Conservation (phyloP, 2,888 invertebrate species). For the Cynaeus angustus region DNA sequence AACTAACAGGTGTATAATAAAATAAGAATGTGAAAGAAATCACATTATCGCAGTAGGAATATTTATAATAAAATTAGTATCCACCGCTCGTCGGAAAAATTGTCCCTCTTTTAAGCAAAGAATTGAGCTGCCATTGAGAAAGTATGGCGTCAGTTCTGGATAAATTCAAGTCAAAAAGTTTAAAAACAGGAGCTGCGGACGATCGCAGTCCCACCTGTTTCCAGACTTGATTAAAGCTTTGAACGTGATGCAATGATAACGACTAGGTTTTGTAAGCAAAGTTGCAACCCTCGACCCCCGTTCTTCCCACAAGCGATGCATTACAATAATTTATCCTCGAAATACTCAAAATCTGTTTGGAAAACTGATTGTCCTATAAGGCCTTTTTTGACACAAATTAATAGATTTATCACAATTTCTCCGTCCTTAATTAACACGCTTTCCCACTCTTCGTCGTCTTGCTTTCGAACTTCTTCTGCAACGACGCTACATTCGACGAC, state of each 20-base stretch:
- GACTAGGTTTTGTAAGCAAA: slow-evolving; percentile 3
- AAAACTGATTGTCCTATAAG: slow-evolving; percentile 44
- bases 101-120: neutral
- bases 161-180: neutral
- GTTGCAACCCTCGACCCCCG: slow-evolving; percentile 1
- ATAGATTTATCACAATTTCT: slow-evolving; percentile 39
- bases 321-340: slow-evolving; percentile 33
- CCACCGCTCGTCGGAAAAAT: slow-evolving; percentile 11
- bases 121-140: slow-evolving; percentile 3
- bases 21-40: slow-evolving; percentile 44
- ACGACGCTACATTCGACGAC: slow-evolving; percentile 83
- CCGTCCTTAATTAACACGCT: slow-evolving; percentile 15
- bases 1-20: slow-evolving; percentile 42
- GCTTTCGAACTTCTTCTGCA: slow-evolving; percentile 87
- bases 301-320: slow-evolving; percentile 8
- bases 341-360: slow-evolving; percentile 28
- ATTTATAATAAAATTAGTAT: slow-evolving; percentile 18
- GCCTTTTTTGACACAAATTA: slow-evolving; percentile 43
- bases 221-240: slow-evolving; percentile 8
- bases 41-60: slow-evolving; percentile 41
- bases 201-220: too few species aligned
- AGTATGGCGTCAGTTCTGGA: neutral
- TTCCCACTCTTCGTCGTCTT: slow-evolving; percentile 54
- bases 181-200: too few species aligned
- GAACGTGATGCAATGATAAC: slow-evolving; percentile 15